Base-by-base conservation (phyloP, 2,113 vertebrate genomes). In the Eleginops maclovinus region DNA sequence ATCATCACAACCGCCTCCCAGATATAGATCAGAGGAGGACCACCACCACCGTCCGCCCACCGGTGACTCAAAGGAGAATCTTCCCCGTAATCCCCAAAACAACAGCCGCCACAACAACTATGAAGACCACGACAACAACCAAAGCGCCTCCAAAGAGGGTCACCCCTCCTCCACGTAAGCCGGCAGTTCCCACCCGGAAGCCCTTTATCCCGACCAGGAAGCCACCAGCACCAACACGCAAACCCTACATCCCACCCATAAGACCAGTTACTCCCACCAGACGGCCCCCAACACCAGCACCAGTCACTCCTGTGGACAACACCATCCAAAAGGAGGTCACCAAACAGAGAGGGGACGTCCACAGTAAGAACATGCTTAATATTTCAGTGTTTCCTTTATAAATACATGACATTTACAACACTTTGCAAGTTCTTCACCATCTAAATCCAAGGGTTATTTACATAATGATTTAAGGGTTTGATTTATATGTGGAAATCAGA, bases 321-420 rank as follows among this genome's bases (percentile, higher is more conserved):
- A 95, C 91, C 86, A 97, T 98, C 83, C 95, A 95, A 72, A 93
- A 93, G 67, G 96, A 97, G 31, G 94, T 93, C 71, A 93, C 96
- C 91, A 99, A 97, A 85, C 97, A 97, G 63, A 94, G 98, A 92
- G 98, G 98, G 28, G 98, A 99, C 22, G 98, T 99, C 16, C 97
- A 98, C 92, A 99, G 98, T 99, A 94, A 98, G 98, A 72, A n/a
- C 31, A 14, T 17, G 15, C 4, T 79, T 54, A 59, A 64, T 50
- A 3, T 31, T 53, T 24, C 58, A 21, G 43, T 0, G 2, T 47
- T n/a, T 40, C 11, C 17, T 28, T 69, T 76, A 61, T 17, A 19
- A 14, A 17, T 4, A 15, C 19, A 4, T 49, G 21, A 41, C 59
- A 17, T 40, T 36, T 4, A 21, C 60, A 43, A 19, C 50, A 6